Conservation (phyloP, 2,888 invertebrate species). For the Schizaphis graminum region DNA sequence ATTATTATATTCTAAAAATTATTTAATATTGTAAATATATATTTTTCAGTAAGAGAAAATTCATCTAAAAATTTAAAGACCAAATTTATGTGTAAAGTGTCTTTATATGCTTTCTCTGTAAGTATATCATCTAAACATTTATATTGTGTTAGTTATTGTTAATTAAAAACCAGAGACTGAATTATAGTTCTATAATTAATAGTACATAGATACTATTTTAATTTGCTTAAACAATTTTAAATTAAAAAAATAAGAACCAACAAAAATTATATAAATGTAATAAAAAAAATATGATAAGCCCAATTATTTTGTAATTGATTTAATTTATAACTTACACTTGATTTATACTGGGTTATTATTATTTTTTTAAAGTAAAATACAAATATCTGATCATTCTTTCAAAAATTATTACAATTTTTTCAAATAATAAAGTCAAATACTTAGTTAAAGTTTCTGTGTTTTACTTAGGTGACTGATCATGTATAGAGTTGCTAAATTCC, state of each 20-base stretch:
- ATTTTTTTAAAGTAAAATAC: too few species aligned
- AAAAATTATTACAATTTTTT: too few species aligned
- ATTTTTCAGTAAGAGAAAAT: constrained; percentile 42
- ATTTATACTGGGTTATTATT: too few species aligned
- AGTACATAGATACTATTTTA: neutral
- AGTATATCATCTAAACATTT: constrained; percentile 6
- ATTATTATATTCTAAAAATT: neutral
- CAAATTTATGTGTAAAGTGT: constrained; percentile 16
- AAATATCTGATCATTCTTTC: too few species aligned
- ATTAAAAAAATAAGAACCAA: neutral
- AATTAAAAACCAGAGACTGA: neutral
- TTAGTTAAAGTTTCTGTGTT: too few species aligned
- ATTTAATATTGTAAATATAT: neutral
- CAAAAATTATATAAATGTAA: neutral
- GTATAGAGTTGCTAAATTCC: too few species aligned
- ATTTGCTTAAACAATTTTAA: neutral
- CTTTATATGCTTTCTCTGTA: constrained; percentile 23
- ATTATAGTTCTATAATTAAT: neutral
- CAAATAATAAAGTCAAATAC: too few species aligned
- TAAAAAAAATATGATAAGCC: too few species aligned
- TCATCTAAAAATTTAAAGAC: constrained; percentile 53
- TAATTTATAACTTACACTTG: too few species aligned
- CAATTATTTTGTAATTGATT: too few species aligned
- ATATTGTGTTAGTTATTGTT: neutral
- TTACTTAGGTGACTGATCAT: too few species aligned